These are phyloP conservation scores for Ditylenchus weischeri DNA, from an alignment of 2,888 invertebrate species.

Conservation along the genomic window DNA sequence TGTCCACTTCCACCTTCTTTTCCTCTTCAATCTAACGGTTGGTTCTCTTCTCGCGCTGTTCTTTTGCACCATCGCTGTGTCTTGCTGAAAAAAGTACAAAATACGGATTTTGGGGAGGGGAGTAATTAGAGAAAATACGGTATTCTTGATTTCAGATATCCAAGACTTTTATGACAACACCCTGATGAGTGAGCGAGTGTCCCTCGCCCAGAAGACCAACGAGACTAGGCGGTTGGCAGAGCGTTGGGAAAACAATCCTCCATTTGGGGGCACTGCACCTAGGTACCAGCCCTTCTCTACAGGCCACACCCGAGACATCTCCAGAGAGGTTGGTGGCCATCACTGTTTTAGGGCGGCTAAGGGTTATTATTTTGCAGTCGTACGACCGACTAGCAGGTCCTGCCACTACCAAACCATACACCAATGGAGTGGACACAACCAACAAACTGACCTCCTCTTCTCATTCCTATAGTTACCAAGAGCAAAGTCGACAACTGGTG, in stretches of 20 bases:
- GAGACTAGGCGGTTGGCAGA: constrained; percentile 41
- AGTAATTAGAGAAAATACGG: too few species aligned
- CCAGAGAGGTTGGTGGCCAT: neutral
- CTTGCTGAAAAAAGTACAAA: too few species aligned
- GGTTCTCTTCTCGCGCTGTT: too few species aligned
- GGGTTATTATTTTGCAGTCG: neutral
- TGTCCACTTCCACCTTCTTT: too few species aligned
- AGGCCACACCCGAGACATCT: constrained; percentile 2
- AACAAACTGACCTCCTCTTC: constrained; percentile 21
- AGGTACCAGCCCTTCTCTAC: neutral
- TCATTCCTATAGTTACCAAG: constrained; percentile 38
- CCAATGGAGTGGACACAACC: constrained; percentile 29
- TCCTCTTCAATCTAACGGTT: too few species aligned
- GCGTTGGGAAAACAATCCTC: constrained; percentile 35
- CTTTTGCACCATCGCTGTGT: too few species aligned
- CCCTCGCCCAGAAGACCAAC: constrained; percentile 31
- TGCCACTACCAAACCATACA: constrained; percentile 13
- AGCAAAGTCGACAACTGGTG: constrained; percentile 33
- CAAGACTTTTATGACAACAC: constrained; percentile 98
- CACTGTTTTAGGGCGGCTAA: too few species aligned
- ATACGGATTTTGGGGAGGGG: too few species aligned
- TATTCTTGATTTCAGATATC: constrained; percentile 69
- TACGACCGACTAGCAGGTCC: constrained; percentile 7
- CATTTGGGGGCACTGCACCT: constrained; percentile 19
- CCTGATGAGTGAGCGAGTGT: constrained; percentile 65